Evolutionary conservation across 1,140 invertebrate species (phyloP).

Genomic region (Drosophila setifemur): DNA sequence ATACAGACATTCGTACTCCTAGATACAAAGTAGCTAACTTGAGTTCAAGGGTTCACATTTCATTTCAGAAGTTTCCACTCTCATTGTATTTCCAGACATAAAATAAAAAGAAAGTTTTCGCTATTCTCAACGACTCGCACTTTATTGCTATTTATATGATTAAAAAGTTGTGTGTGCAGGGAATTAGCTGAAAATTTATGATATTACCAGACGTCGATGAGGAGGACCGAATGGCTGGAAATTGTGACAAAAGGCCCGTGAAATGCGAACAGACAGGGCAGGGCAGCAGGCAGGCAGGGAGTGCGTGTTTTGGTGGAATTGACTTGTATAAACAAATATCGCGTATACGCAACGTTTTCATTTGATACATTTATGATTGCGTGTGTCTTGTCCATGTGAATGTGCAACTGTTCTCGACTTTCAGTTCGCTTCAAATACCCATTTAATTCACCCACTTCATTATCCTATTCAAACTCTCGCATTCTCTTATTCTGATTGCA

Average conservation of each 20-base stretch:
- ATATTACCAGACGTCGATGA: slow-evolving; percentile 31
- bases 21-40: slow-evolving; percentile 5
- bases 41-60: slow-evolving; percentile 27
- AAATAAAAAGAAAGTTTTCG: slow-evolving; percentile 24
- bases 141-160: slow-evolving; percentile 55
- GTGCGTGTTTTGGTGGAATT: slow-evolving; percentile 61
- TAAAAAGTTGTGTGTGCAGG: slow-evolving; percentile 60
- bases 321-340: slow-evolving; percentile 62
- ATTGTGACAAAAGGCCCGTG: slow-evolving; percentile 30
- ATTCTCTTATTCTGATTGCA: slow-evolving; percentile 27
- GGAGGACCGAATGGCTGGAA: not conserved
- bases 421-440: slow-evolving; percentile 42
- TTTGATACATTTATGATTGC: slow-evolving; percentile 29
- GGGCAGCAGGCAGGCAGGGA: slow-evolving; percentile 7
- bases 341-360: slow-evolving; percentile 55
- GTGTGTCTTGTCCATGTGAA: slow-evolving; percentile 30
- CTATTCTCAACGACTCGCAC: slow-evolving; percentile 6
- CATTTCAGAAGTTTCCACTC: slow-evolving; percentile 20
- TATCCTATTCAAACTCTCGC: slow-evolving; percentile 20
- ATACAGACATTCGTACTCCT: not conserved
- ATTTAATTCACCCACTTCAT: slow-evolving; percentile 54
- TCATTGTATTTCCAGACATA: slow-evolving; percentile 3
- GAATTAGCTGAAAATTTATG: slow-evolving; percentile 65
- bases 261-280: slow-evolving; percentile 19
- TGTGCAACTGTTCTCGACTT: slow-evolving; percentile 51